Percentiles rank a stretch among this genome's conserved stretches.
phyloP scores from a whole-genome alignment of 2,113 vertebrate species.

The Coryphaenoides rupestris region DNA sequence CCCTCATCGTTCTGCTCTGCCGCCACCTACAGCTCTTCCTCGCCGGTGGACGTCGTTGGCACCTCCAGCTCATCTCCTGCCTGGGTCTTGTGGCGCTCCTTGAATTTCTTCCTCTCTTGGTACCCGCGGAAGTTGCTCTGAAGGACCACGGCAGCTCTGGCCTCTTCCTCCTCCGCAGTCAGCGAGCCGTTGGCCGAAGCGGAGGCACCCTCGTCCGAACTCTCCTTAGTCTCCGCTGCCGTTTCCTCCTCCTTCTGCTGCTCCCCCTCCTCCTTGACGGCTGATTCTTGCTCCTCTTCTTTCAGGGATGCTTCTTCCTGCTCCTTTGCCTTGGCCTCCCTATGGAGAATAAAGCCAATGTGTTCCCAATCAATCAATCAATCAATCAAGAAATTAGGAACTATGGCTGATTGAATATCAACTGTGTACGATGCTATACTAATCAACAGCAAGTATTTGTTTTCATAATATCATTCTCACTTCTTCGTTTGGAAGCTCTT shows the following conservation, averaged over 20 bases:
- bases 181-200: not conserved
- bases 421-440: not conserved
- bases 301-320: conserved; percentile 46
- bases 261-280: conserved; percentile 37
- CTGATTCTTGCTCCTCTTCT: too few relatives aligned
- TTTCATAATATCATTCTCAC: conserved; percentile 53
- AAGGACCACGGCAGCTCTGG: conserved; percentile 55
- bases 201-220: not conserved
- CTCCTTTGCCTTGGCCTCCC: conserved; percentile 75
- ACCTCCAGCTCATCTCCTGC: too few relatives aligned
- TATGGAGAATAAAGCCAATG: conserved; percentile 36
- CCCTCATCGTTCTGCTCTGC: too few relatives aligned
- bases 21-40: too few relatives aligned
- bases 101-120: conserved; percentile 59
- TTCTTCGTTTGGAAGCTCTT: conserved; percentile 80
- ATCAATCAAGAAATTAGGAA: too few relatives aligned
- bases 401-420: not conserved
- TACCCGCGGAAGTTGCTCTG: conserved; percentile 64
- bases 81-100: too few relatives aligned
- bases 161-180: conserved; percentile 56
- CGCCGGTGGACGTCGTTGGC: too few relatives aligned
- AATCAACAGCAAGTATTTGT: not conserved
- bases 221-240: not conserved
- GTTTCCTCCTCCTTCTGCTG: conserved; percentile 8
- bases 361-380: too few relatives aligned